These are phyloP conservation scores for Drosophila busckii DNA, from an alignment of 1,140 invertebrate species.

Conservation along the genomic window DNA sequence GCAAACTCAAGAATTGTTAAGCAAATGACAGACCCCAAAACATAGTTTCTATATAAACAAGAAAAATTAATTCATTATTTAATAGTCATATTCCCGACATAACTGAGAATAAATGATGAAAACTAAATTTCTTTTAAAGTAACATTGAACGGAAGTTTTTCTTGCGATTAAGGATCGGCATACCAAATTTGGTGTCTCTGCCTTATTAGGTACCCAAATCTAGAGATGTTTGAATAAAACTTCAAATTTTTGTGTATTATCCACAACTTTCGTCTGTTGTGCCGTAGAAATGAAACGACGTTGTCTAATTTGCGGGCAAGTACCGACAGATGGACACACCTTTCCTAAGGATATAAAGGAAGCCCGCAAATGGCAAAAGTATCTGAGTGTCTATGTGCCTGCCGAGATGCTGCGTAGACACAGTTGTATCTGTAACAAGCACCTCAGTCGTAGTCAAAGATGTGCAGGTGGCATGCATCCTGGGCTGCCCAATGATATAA, in stretches of 20 bases:
- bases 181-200: too few relatives aligned
- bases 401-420: slow-evolving; percentile 9
- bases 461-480: neutral
- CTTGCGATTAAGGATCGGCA: too few relatives aligned
- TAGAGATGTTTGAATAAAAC: slow-evolving; percentile 8
- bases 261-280: slow-evolving; percentile 22
- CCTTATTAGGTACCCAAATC: too few relatives aligned
- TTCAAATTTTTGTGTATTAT: slow-evolving; percentile 37
- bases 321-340: slow-evolving; percentile 13
- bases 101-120: too few relatives aligned
- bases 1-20: too few relatives aligned
- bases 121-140: too few relatives aligned
- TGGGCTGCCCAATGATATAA: neutral
- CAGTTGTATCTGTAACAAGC: slow-evolving; percentile 43
- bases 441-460: slow-evolving; percentile 8
- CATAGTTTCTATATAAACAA: too few relatives aligned
- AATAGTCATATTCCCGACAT: too few relatives aligned
- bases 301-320: slow-evolving; percentile 49
- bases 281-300: slow-evolving; percentile 39
- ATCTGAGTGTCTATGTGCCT: slow-evolving; percentile 18
- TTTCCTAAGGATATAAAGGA: slow-evolving; percentile 31
- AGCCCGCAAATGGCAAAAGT: slow-evolving; percentile 35
- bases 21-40: too few relatives aligned
- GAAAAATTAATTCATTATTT: too few relatives aligned
- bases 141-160: too few relatives aligned